Conservation (phyloP, 1,140 invertebrate species). For the Drosophila guanche region DNA sequence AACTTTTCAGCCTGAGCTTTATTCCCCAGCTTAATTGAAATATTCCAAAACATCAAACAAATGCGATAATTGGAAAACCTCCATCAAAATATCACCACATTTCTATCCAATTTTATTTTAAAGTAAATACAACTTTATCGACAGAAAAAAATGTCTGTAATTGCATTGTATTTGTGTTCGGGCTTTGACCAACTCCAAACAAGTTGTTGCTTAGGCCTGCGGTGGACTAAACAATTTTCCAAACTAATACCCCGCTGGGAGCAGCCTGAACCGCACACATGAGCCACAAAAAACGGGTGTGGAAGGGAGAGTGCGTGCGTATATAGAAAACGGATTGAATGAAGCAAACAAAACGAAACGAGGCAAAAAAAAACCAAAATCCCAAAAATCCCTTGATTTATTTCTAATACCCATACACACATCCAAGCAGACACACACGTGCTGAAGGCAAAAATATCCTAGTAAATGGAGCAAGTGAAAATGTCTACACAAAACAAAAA, state of each 20-base stretch:
- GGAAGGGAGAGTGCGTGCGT: slow-evolving; percentile 1
- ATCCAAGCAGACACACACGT: slow-evolving; percentile 6
- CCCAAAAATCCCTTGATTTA: slow-evolving; percentile 81
- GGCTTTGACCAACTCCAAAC: slow-evolving; percentile 48
- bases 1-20: not conserved
- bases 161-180: slow-evolving; percentile 72
- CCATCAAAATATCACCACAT: slow-evolving; percentile 4
- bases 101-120: slow-evolving; percentile 10
- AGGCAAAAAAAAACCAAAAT: slow-evolving; percentile 61
- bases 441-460: slow-evolving; percentile 21
- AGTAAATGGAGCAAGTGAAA: slow-evolving; percentile 80
- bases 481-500: slow-evolving; percentile 37
- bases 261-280: slow-evolving; percentile 24
- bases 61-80: slow-evolving; percentile 3
- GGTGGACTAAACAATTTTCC: slow-evolving; percentile 76
- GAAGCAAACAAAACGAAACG: slow-evolving; percentile 32
- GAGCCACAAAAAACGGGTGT: slow-evolving; percentile 7
- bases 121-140: slow-evolving; percentile 25
- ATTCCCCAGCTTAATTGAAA: too few relatives aligned
- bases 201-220: slow-evolving; percentile 72
- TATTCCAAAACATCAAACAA: not conserved
- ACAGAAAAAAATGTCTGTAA: slow-evolving; percentile 42
- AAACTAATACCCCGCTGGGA: slow-evolving; percentile 69
- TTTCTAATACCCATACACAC: slow-evolving; percentile 67
- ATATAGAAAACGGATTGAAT: slow-evolving; percentile 34